Evolutionary conservation across 1,140 invertebrate species (phyloP).

Genomic region (Achatina immaculata): DNA sequence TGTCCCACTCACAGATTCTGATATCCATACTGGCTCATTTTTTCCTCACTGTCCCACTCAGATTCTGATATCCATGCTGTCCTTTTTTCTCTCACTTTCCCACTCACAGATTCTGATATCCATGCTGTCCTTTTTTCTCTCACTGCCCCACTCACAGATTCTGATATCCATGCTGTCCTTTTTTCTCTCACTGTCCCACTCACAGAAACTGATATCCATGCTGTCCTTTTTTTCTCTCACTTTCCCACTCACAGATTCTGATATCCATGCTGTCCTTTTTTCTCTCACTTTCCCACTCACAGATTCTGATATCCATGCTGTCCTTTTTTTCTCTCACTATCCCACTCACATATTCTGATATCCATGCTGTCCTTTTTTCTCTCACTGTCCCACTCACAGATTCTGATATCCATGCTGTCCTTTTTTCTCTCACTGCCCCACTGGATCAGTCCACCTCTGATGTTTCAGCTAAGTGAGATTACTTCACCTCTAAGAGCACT

Average conservation of each 20-base stretch:
- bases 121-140: neutral
- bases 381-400: too few species aligned
- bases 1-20: too few species aligned
- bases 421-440: neutral
- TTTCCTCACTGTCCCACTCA: neutral
- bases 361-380: too few species aligned
- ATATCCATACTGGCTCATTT: too few species aligned
- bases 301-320: neutral
- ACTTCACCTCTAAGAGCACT: too few species aligned
- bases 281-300: constrained; percentile 28
- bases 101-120: neutral
- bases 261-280: neutral
- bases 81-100: neutral
- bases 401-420: too few species aligned
- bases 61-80: too few species aligned
- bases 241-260: constrained; percentile 4
- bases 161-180: constrained; percentile 12
- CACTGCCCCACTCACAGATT: neutral
- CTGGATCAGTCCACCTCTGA: too few species aligned
- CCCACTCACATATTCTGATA: too few species aligned
- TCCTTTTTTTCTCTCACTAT: too few species aligned
- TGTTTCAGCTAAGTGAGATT: too few species aligned
- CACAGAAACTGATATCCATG: neutral
- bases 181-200: constrained; percentile 29
- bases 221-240: constrained; percentile 30